Percentiles rank a stretch among this genome's conserved stretches.
Conservation (phyloP, 2,888 invertebrate genomes). For the Ormyrus labotus region DNA sequence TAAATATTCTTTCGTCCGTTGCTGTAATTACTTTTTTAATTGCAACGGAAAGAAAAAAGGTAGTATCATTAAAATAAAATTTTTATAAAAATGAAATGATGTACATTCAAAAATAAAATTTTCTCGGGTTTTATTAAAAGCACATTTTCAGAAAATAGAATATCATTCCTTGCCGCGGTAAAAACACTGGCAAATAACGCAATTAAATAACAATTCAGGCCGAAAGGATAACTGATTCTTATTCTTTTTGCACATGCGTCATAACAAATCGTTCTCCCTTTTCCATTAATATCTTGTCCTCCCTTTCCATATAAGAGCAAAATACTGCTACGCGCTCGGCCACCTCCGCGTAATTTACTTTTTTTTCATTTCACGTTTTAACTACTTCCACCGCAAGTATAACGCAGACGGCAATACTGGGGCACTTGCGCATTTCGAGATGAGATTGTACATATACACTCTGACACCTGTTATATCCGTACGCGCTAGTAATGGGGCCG, state of each 20-base stretch:
- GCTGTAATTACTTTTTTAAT: slow-evolving; percentile 5
- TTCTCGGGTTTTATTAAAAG: background rate
- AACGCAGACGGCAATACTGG: too few relatives aligned
- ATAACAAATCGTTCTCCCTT: background rate
- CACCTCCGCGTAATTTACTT: background rate
- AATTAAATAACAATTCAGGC: background rate
- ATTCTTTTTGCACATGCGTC: background rate
- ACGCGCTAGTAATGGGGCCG: background rate
- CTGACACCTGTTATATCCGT: slow-evolving; percentile 1
- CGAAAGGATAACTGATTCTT: background rate
- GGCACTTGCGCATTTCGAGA: background rate
- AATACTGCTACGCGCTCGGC: background rate
- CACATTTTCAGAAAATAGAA: background rate
- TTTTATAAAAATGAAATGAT: too few relatives aligned
- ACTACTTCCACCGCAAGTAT: background rate
- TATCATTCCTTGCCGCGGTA: too few relatives aligned
- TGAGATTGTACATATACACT: too few relatives aligned
- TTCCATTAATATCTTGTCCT: background rate
- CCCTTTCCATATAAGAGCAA: too few relatives aligned
- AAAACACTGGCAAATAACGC: background rate
- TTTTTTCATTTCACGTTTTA: background rate
- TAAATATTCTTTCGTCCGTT: background rate
- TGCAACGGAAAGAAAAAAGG: background rate
- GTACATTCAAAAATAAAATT: background rate
- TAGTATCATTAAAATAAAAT: too few relatives aligned